Conservation (phyloP, 2,888 invertebrate species). For the Leucophenga montana region DNA sequence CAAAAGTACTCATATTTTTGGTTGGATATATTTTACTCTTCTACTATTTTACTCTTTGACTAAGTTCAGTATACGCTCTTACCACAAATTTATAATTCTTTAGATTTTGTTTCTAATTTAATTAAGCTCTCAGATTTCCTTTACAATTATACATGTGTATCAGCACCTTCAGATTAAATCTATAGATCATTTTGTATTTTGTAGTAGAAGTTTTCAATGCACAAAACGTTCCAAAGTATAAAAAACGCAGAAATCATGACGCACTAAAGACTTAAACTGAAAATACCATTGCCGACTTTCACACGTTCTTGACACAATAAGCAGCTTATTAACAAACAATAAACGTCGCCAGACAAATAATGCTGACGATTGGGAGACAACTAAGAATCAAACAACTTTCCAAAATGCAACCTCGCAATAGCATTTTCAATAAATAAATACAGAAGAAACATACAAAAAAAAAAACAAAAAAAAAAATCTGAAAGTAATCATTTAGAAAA, state of each 20-base stretch:
- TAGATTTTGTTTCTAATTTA: no score
- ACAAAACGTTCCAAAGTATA: no score
- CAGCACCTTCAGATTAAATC: not conserved
- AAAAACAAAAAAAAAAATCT: not conserved
- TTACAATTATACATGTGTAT: not conserved
- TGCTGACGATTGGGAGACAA: no score
- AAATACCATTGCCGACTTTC: conserved; percentile 31
- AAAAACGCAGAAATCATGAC: not conserved
- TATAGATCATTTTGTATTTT: not conserved
- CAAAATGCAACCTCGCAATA: conserved; percentile 37
- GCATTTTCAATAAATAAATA: not conserved
- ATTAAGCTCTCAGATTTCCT: no score
- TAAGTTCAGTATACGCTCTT: no score
- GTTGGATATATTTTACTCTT: no score
- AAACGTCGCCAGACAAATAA: conserved; percentile 6
- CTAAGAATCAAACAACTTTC: conserved; percentile 48
- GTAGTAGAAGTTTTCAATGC: no score
- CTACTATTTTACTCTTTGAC: no score
- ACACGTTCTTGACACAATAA: conserved; percentile 40
- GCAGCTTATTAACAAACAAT: conserved; percentile 26
- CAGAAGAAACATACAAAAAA: not conserved
- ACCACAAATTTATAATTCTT: no score
- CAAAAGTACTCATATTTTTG: no score
- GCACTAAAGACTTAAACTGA: conserved; percentile 9
- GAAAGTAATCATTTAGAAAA: not conserved